Conservation (phyloP, 2,888 invertebrate species). For the Zaprionus bogoriensis region DNA sequence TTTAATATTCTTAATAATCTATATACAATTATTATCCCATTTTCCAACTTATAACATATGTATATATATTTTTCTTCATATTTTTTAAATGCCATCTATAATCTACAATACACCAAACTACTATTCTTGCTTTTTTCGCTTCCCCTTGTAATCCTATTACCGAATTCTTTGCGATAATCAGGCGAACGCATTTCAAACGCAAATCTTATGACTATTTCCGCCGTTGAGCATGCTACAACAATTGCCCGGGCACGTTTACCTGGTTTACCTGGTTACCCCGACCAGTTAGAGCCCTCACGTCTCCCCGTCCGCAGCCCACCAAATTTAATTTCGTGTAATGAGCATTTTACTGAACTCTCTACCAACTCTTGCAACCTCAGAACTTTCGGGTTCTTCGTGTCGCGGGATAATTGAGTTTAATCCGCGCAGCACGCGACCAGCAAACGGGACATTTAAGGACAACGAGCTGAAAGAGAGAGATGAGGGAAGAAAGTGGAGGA, state of each 20-base stretch:
- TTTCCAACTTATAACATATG: too few species aligned
- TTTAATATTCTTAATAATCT: too few species aligned
- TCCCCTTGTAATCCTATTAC: neutral
- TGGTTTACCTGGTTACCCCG: constrained; percentile 4
- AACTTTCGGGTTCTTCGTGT: constrained; percentile 45
- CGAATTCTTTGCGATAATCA: constrained; percentile 12
- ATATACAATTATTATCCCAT: too few species aligned
- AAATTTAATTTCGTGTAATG: constrained; percentile 68
- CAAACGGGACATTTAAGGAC: constrained; percentile 18
- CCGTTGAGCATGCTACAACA: constrained; percentile 41
- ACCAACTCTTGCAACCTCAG: constrained; percentile 21
- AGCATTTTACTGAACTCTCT: constrained; percentile 51
- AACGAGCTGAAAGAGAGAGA: neutral
- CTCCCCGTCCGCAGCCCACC: constrained; percentile 20
- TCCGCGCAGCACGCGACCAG: constrained; percentile 49
- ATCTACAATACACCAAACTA: too few species aligned
- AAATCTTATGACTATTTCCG: constrained; percentile 29
- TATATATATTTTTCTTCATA: too few species aligned
- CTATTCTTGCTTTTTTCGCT: neutral
- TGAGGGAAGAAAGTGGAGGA: neutral
- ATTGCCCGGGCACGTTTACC: constrained; percentile 15
- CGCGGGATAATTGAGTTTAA: constrained; percentile 64
- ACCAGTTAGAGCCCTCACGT: constrained; percentile 5
- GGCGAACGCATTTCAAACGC: constrained; percentile 11
- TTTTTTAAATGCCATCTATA: too few species aligned